phyloP scores from a whole-genome alignment of 1,140 invertebrate species.

The Chironomus striatipennis region DNA sequence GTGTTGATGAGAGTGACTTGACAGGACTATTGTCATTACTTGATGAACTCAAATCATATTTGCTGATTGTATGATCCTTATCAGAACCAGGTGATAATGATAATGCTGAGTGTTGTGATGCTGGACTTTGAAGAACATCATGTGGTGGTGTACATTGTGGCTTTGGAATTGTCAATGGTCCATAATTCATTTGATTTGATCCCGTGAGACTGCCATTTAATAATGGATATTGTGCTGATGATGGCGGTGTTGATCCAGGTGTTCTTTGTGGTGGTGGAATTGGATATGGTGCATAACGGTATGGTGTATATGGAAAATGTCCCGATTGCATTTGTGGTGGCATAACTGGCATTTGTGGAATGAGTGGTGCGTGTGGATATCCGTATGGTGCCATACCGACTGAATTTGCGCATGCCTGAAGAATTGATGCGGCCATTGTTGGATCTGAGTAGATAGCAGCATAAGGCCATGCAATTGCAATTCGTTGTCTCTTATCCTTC shows the following conservation, averaged over 20 bases:
- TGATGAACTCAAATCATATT: constrained; percentile 32
- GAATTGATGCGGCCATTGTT: constrained; percentile 78
- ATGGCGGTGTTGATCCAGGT: constrained; percentile 39
- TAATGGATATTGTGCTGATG: constrained; percentile 26
- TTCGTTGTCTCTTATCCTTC: constrained; percentile 94
- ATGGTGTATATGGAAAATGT: constrained; percentile 39
- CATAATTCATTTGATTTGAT: constrained; percentile 25
- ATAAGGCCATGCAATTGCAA: constrained; percentile 91
- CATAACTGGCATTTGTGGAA: constrained; percentile 42
- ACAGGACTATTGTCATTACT: constrained; percentile 28
- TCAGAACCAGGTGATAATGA: constrained; percentile 39
- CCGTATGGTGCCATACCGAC: constrained; percentile 48
- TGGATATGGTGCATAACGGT: constrained; percentile 42
- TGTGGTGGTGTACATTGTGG: constrained; percentile 35
- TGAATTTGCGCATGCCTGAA: constrained; percentile 74
- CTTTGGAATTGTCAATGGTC: constrained; percentile 30
- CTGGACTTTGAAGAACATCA: constrained; percentile 36
- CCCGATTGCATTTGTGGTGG: constrained; percentile 41
- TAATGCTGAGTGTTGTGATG: constrained; percentile 38
- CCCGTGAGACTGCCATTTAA: constrained; percentile 27
- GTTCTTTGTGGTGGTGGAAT: constrained; percentile 34
- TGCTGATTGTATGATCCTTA: constrained; percentile 36
- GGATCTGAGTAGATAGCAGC: constrained; percentile 87
- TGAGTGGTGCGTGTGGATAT: constrained; percentile 45
- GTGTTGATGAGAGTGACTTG: constrained; percentile 27